A percentile compares a stretch with the other conserved stretches of the same genome.
phyloP scores from a whole-genome alignment of 2,113 vertebrate genomes.

The Hippocampus mohnikei region DNA sequence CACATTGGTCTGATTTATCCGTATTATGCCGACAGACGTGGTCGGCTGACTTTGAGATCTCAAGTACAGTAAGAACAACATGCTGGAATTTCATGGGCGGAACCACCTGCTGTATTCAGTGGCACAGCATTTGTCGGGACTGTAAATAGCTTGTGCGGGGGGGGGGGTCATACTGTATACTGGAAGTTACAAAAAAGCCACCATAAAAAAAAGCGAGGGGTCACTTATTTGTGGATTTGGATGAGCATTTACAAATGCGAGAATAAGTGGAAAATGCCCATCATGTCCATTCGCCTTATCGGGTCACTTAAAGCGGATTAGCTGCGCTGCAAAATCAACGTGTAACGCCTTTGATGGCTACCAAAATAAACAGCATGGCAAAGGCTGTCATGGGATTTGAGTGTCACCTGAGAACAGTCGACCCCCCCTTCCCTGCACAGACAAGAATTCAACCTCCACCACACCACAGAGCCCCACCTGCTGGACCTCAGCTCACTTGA shows the following conservation, averaged over 20 bases:
- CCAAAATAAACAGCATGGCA: slow-evolving; percentile 66
- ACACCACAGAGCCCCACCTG: slow-evolving; percentile 8
- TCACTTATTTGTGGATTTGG: neutral
- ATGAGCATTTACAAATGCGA: neutral
- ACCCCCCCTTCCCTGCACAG: slow-evolving; percentile 15
- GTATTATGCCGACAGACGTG: neutral
- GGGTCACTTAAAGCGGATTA: slow-evolving; percentile 11
- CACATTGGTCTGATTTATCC: too few relatives aligned
- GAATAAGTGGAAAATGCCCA: neutral
- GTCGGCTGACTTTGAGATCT: neutral
- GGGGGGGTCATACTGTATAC: too few relatives aligned
- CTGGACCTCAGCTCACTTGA: slow-evolving; percentile 53
- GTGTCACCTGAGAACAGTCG: slow-evolving; percentile 65
- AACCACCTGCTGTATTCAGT: slow-evolving; percentile 52
- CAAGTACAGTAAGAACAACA: neutral
- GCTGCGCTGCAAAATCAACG: slow-evolving; percentile 18
- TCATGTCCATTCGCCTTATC: slow-evolving; percentile 29
- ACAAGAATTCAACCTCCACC: slow-evolving; percentile 51
- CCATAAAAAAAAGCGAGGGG: neutral
- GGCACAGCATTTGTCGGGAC: slow-evolving; percentile 45
- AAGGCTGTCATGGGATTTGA: slow-evolving; percentile 59
- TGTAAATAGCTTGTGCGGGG: slow-evolving; percentile 63
- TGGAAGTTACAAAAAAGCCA: neutral
- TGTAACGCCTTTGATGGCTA: slow-evolving; percentile 53
- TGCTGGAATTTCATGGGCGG: slow-evolving; percentile 19